Base-by-base conservation (phyloP, 2,888 invertebrate genomes). In the Argyresthia albistria region DNA sequence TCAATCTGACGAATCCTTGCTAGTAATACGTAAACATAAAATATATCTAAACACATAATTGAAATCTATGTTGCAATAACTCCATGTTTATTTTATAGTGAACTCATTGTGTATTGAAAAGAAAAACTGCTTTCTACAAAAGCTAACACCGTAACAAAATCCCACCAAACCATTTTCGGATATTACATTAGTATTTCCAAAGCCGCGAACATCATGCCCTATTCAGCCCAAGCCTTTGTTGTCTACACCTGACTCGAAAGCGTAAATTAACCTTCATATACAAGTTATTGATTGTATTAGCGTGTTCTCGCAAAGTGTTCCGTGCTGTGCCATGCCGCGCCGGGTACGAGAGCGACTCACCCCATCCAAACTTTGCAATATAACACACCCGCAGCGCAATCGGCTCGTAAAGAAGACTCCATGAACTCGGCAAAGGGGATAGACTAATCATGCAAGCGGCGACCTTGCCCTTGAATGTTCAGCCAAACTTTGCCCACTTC, bases 391-490 rank as follows among this genome's bases (percentile, higher is more conserved):
- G 63, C 70, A 70, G 73, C 76, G 70, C 73, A 67, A 70, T 75
- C 69, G 74, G 72, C 76, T 79, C 76, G 72, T 67, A 70, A 54
- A 80, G 69, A 76, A 76, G 66, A 70, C 72, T 65, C 25, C 25
- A 25, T 25, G 6, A 25, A 25, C 25, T 25, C 25, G n/a, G 25
- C 25, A 25, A 25, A 25, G 25, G 48, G 64, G 68, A 73, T 82
- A 79, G 82, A 82, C 75, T 73, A 79, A 81, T 80, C 84, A 81
- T 80, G 81, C 82, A 69, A 82, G 66, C 75, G 45, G 70, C 68
- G 72, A 69, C 67, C 69, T 71, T 73, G 80, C 69, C 81, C 82
- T 82, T 81, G 81, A 73, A 76, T 67, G 69, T 66, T 62, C 60
- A 14, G 15, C 8, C 7, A 14, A 49, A 14, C 37, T 25, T 8